These are phyloP conservation scores for Setophaga coronata DNA, from an alignment of 2,113 vertebrate genomes.

Conservation along the genomic window DNA sequence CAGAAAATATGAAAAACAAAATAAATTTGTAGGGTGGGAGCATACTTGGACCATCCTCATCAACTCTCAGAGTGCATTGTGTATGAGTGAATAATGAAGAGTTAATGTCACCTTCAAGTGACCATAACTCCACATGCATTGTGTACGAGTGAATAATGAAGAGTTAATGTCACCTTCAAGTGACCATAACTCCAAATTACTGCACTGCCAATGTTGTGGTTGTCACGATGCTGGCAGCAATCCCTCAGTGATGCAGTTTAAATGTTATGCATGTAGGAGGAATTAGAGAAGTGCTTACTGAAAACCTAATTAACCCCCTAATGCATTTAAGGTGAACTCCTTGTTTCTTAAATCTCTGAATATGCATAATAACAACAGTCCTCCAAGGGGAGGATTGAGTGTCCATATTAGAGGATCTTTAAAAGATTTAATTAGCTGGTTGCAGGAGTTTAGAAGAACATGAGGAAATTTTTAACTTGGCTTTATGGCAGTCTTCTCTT, in stretches of 20 bases:
- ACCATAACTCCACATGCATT: not conserved
- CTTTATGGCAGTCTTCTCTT: not conserved
- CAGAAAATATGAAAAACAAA: not conserved
- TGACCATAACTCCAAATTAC: conserved; percentile 22
- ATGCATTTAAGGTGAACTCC: conserved; percentile 21
- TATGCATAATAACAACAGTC: not conserved
- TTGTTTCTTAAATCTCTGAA: conserved; percentile 35
- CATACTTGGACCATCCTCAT: not conserved
- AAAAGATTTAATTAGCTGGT: conserved; percentile 19
- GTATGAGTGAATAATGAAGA: not conserved
- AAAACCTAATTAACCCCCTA: conserved; percentile 64
- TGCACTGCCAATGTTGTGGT: not conserved
- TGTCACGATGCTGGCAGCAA: not conserved
- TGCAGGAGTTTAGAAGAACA: not conserved
- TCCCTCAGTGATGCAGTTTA: not conserved
- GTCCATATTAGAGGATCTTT: not conserved
- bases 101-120: not conserved
- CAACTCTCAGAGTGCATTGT: not conserved
- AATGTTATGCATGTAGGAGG: conserved; percentile 26
- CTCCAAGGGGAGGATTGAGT: not conserved
- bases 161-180: not conserved
- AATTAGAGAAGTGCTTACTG: conserved; percentile 42
- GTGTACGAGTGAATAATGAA: not conserved
- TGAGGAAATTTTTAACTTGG: not conserved
- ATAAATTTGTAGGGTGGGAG: not conserved